A percentile compares a stretch with the other conserved stretches of the same genome.
Evolutionary conservation across 1,140 invertebrate genomes (phyloP).

Genomic region (Globodera ellingtonae): DNA sequence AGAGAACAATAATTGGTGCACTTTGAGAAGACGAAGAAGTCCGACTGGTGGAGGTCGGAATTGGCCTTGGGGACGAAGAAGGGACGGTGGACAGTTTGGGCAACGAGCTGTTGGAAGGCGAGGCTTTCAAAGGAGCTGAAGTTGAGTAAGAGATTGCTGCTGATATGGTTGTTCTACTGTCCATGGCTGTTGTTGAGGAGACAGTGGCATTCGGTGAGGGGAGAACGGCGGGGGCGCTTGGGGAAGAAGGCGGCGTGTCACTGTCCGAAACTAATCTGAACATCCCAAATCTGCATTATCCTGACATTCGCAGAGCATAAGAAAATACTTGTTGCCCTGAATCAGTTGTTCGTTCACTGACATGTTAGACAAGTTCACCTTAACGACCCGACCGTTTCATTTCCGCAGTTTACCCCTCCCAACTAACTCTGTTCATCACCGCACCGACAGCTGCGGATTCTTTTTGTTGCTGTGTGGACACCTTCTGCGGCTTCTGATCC

Average conservation of each 20-base stretch:
- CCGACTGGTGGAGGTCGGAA: background rate
- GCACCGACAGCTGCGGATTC: background rate
- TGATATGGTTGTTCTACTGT: background rate
- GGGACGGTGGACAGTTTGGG: background rate
- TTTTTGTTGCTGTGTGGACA: background rate
- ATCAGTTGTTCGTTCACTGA: background rate
- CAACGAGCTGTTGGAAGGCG: background rate
- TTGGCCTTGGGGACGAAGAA: background rate
- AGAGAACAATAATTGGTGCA: background rate
- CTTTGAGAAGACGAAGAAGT: background rate
- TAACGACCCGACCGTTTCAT: conserved; percentile 29
- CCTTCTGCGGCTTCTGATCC: conserved; percentile 9
- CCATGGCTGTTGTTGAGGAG: background rate
- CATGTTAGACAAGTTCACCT: conserved; percentile 10
- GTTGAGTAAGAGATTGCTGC: background rate
- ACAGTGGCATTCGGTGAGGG: background rate
- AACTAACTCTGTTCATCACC: background rate
- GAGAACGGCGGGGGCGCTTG: background rate
- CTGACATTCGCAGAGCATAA: background rate
- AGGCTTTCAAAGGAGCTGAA: background rate
- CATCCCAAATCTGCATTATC: background rate
- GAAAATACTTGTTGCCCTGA: background rate
- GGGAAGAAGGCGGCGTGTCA: background rate
- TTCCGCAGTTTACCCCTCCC: conserved; percentile 8
- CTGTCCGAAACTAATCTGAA: background rate